Base-by-base conservation (phyloP, 2,888 invertebrate species). In the Phengaris arion region DNA sequence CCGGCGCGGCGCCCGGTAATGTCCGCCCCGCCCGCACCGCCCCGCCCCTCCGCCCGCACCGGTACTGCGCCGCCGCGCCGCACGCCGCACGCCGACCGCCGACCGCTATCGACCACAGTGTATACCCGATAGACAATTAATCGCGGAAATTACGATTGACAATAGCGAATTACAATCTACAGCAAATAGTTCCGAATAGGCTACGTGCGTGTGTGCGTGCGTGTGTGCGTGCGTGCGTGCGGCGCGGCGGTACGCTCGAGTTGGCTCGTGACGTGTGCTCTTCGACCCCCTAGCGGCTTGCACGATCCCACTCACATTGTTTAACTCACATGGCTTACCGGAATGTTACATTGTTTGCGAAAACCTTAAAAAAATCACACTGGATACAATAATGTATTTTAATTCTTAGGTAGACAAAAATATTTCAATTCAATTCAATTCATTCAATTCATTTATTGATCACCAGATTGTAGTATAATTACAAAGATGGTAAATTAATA, bases 1-100 rank as follows among this genome's bases (percentile, higher is more conserved):
- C 84, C 83, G 79, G 79, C 86, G 88, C 87, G 84, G 68, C 83
- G 80, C 81, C 86, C 87, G 90, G 91, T 90, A 89, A 86, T 84
- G 75, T 79, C 68, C 79, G 55, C 76, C 79, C 57, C 76, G 75
- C 78, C 52, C 22, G 46, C 74, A 51, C 74, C 52, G 45, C 45
- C 55, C 45, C 73, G 54, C 45, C 69, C 55, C 35, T 22, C 46
- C 68, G 22, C 69, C 35, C 74, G 68, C 46, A 55, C 52, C 35
- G 64, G 45, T 70, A 70, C 75, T 54, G 72, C 75, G 72, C 74
- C 72, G 74, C 70, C 68, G 48, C 57, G 72, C 73, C 72, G 75
- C 70, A 54, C 72, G 52, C 72, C 72, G 12, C 22, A 22, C 22
- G 22, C 22, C 22, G 22, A 35, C 69, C 22, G 22, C 22, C 22